phyloP scores from a whole-genome alignment of 2,888 invertebrate species.

The Pachliopta kotzebuea region DNA sequence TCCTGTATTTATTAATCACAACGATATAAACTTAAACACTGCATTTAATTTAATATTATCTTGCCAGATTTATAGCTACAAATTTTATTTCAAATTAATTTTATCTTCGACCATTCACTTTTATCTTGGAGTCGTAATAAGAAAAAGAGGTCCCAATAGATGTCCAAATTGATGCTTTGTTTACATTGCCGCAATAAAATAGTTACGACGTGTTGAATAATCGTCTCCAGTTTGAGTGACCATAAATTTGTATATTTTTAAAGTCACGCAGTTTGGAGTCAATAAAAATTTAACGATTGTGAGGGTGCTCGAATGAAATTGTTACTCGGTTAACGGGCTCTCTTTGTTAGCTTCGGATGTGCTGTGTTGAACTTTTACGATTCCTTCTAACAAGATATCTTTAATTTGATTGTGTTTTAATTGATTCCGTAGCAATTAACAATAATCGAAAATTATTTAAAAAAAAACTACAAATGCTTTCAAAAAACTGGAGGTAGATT shows the following conservation, averaged over 20 bases:
- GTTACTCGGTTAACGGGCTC: conserved; percentile 56
- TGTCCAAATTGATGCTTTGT: conserved; percentile 70
- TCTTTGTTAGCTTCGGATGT: conserved; percentile 29
- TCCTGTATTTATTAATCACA: too few relatives aligned
- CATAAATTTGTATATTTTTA: conserved; percentile 79
- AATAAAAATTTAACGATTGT: conserved; percentile 77
- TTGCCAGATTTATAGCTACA: not conserved
- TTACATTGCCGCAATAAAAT: conserved; percentile 75
- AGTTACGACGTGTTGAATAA: conserved; percentile 79
- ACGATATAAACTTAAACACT: not conserved
- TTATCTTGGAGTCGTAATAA: conserved; percentile 28
- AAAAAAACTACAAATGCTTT: not conserved
- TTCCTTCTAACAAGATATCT: conserved; percentile 24
- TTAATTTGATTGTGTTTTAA: conserved; percentile 27
- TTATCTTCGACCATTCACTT: conserved; percentile 17
- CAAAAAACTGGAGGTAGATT: not conserved
- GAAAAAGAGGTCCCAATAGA: conserved; percentile 44
- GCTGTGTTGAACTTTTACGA: conserved; percentile 26
- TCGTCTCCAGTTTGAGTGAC: conserved; percentile 76
- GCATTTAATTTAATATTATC: not conserved
- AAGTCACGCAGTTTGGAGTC: conserved; percentile 76
- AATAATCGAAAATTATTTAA: not conserved
- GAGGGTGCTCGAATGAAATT: conserved; percentile 71
- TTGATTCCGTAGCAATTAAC: conserved; percentile 11
- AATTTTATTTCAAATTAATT: conserved; percentile 15